Base-by-base conservation (phyloP, 2,113 vertebrate species). In the Mola mola region DNA sequence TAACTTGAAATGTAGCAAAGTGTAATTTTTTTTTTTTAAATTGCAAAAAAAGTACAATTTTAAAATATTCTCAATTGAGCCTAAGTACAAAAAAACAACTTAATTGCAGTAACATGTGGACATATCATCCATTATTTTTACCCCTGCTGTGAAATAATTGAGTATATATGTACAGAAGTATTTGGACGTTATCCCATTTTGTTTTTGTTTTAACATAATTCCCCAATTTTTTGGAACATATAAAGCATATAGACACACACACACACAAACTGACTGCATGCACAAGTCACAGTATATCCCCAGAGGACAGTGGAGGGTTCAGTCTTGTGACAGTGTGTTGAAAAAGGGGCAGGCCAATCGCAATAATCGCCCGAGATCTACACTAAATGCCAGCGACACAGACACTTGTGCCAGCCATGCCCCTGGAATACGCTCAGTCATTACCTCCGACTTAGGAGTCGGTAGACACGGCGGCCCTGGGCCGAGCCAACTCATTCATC, bases 361-460 rank as follows among this genome's bases (percentile, higher is more conserved):
- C 48, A 65, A 40, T 62, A 72, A 86, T 50, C 61, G 24, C 60
- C 48, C 52, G 49, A 63, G 46, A 79, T 70, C 43, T 38, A 56
- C 56, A 59, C 28, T 72, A 77, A 83, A 83, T 62, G 34, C 38
- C 66, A 40, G 52, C n/a, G 61, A 73, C 82, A 79, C 22, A 21
- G 78, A 65, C 76, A 48, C 77, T 77, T 77, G 52, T 19, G 20
- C 68, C 47, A 53, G 72, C 56, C 72, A 34, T 74, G 78, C 64
- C 66, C 66, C 74, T 63, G 43, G 62, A 86, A 79, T 66, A 52
- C 34, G 12, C 74, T 75, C 78, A 68, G 66, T 87, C 83, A 85
- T 88, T 87, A 86, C 78, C 64, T 75, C 70, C 29, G 25, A 72
- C 83, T 87, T 84, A 86, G 59, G 65, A 78, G 79, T 79, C 78